Conservation (phyloP, 2,113 vertebrate genomes). For the Dunckerocampus dactyliophorus region DNA sequence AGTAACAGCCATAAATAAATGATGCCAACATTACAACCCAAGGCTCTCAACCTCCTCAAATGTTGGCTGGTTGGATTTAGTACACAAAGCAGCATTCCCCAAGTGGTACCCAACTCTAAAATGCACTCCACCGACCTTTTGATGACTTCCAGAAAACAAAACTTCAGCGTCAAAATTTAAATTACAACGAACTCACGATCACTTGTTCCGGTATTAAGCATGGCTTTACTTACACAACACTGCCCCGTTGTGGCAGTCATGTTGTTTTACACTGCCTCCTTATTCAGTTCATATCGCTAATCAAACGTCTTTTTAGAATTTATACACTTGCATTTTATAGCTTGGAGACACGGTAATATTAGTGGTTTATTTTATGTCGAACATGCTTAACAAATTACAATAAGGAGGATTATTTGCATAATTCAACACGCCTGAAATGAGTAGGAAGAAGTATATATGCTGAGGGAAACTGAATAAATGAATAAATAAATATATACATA, state of each 20-base stretch:
- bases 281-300: too few relatives aligned
- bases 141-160: not conserved
- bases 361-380: too few relatives aligned
- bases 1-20: slow-evolving; percentile 36
- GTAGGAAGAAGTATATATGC: too few relatives aligned
- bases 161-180: not conserved
- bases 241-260: slow-evolving; percentile 57
- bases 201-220: not conserved
- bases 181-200: not conserved
- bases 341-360: too few relatives aligned
- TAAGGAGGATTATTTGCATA: too few relatives aligned
- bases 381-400: too few relatives aligned
- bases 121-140: not conserved
- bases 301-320: too few relatives aligned
- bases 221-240: slow-evolving; percentile 31
- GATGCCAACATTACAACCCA: slow-evolving; percentile 19
- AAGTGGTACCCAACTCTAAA: not conserved
- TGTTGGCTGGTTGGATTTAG: too few relatives aligned
- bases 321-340: too few relatives aligned
- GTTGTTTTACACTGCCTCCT: not conserved
- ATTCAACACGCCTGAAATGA: too few relatives aligned
- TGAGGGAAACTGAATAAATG: too few relatives aligned
- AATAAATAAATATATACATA: too few relatives aligned
- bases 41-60: not conserved
- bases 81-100: not conserved